These are phyloP conservation scores for Drosophila sp. DNA, from an alignment of 1,140 invertebrate species.

Conservation along the genomic window DNA sequence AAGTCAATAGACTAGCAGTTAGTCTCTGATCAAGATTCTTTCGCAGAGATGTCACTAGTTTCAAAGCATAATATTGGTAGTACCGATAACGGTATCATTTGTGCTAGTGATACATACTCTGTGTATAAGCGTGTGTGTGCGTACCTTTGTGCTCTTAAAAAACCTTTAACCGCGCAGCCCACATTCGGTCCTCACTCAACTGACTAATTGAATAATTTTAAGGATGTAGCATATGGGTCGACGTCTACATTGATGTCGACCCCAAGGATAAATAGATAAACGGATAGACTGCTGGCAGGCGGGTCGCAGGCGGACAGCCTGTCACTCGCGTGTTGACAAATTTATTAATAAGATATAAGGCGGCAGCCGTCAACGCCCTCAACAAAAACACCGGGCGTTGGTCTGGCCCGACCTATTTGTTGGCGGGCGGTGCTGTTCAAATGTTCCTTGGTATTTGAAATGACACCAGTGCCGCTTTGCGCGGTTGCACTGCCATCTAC, in stretches of 20 bases:
- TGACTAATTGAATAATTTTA: conserved; percentile 59
- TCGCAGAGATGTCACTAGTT: conserved; percentile 17
- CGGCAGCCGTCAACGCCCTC: conserved; percentile 67
- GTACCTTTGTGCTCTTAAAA: not conserved
- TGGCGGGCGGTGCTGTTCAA: conserved; percentile 75
- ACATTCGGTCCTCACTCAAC: conserved; percentile 26
- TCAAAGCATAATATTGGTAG: not conserved
- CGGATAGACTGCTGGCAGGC: conserved; percentile 56
- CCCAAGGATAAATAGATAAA: conserved; percentile 74
- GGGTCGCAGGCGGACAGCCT: conserved; percentile 73
- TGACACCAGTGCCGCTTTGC: conserved; percentile 51
- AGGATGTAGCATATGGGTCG: conserved; percentile 72
- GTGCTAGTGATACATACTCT: too few species aligned
- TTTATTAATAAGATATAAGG: conserved; percentile 82
- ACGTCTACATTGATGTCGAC: conserved; percentile 60
- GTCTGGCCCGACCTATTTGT: conserved; percentile 66
- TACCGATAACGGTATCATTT: too few species aligned
- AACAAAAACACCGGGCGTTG: conserved; percentile 56
- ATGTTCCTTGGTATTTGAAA: conserved; percentile 67
- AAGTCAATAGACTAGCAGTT: conserved; percentile 52
- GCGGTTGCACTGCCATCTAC: conserved; percentile 66
- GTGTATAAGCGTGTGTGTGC: too few species aligned
- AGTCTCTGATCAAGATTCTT: conserved; percentile 26
- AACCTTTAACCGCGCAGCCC: not conserved
- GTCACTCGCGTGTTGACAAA: conserved; percentile 82